A percentile compares a stretch with the other conserved stretches of the same genome.
These are phyloP conservation scores for Ceramica pisi DNA, from an alignment of 2,888 invertebrate genomes.

Conservation along the genomic window DNA sequence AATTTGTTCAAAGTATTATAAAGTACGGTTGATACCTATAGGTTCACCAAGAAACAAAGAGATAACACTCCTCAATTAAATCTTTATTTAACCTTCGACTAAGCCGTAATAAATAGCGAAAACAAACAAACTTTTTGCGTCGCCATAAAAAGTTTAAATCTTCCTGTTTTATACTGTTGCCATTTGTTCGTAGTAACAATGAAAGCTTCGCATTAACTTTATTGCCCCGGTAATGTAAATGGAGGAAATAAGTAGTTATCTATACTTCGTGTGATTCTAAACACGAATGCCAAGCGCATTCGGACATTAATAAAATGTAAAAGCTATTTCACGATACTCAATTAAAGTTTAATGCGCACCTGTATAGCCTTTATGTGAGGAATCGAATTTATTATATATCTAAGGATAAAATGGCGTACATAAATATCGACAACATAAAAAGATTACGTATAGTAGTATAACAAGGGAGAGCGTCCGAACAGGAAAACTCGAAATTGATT, in stretches of 20 bases:
- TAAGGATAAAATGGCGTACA: not conserved
- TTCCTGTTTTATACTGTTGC: conserved; percentile 38
- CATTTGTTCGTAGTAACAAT: conserved; percentile 57
- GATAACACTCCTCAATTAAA: conserved; percentile 17
- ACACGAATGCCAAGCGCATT: conserved; percentile 44
- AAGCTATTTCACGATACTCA: conserved; percentile 47
- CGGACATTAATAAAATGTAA: conserved; percentile 57
- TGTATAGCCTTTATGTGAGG: conserved; percentile 10
- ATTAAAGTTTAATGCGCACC: conserved; percentile 40
- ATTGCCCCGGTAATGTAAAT: conserved; percentile 53
- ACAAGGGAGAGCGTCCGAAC: not conserved
- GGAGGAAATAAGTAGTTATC: conserved; percentile 41
- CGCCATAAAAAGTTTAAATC: conserved; percentile 46
- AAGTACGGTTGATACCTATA: not conserved
- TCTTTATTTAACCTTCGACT: conserved; percentile 52
- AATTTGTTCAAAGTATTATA: conserved; percentile 2
- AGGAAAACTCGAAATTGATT: not conserved
- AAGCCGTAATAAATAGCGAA: conserved; percentile 36
- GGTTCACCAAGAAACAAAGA: conserved; percentile 1
- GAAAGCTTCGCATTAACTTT: conserved; percentile 61
- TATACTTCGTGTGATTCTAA: conserved; percentile 36
- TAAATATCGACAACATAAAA: not conserved
- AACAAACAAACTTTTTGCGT: conserved; percentile 40
- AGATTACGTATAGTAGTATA: not conserved
- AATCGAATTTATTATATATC: conserved; percentile 28